Evolutionary conservation across 2,888 invertebrate species (phyloP).

Genomic region (Diaprepes abbreviatus): DNA sequence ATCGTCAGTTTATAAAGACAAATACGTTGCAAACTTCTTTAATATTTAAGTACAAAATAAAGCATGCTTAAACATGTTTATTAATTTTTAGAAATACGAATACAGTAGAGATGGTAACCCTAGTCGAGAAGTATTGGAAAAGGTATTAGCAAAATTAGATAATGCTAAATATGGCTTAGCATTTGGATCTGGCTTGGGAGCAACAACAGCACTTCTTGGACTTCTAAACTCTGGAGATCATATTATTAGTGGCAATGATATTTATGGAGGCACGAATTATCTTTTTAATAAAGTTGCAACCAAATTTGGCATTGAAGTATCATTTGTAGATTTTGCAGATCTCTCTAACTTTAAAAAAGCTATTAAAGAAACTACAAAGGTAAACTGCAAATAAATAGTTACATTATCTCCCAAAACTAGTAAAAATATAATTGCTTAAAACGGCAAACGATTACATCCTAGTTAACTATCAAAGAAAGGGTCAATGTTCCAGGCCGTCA

Average conservation of each 20-base stretch:
- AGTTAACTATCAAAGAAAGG: no score
- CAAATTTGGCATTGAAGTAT: conserved; percentile 80
- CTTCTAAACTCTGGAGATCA: conserved; percentile 90
- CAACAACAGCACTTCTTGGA: conserved; percentile 81
- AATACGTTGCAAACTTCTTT: no score
- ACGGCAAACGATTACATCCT: no score
- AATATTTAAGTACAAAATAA: no score
- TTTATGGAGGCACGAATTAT: conserved; percentile 95
- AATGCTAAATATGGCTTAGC: conserved; percentile 85
- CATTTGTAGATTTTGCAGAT: conserved; percentile 84
- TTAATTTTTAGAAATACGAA: conserved; percentile 81
- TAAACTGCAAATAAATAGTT: no score
- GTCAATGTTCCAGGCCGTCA: no score
- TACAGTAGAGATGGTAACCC: conserved; percentile 87
- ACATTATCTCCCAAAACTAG: no score
- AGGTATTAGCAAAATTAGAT: conserved; percentile 91
- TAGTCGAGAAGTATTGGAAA: conserved; percentile 88
- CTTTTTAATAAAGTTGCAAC: conserved; percentile 70
- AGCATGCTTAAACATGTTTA: no score
- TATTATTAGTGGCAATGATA: conserved; percentile 88
- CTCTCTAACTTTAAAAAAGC: conserved; percentile 76
- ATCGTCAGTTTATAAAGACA: no score
- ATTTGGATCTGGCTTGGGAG: conserved; percentile 93
- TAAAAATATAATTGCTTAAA: no score
- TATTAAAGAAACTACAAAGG: conserved; percentile 88